Conservation (phyloP, 2,888 invertebrate genomes). For the Leucophenga maculata region DNA sequence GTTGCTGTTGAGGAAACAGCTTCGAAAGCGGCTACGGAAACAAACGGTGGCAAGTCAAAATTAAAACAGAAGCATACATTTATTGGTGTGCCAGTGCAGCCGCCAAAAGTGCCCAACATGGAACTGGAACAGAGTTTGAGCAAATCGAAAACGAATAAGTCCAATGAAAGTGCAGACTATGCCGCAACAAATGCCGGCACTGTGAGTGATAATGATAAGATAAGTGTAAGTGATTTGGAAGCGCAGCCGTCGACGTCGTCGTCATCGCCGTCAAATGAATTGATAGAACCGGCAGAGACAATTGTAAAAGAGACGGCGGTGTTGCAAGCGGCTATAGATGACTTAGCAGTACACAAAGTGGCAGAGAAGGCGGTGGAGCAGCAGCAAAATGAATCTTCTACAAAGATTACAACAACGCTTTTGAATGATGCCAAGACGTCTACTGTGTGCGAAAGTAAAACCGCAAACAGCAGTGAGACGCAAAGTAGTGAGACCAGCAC, state of each 20-base stretch:
- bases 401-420: not conserved
- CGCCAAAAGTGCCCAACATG: constrained; percentile 52
- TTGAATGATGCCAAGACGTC: too few species aligned
- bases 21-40: constrained; percentile 32
- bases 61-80: constrained; percentile 27
- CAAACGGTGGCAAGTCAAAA: constrained; percentile 29
- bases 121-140: constrained; percentile 38
- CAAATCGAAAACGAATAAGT: not conserved
- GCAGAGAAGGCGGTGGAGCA: constrained; percentile 19
- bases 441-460: constrained; percentile 21
- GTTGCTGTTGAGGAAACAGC: constrained; percentile 14
- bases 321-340: not conserved
- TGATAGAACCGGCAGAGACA: constrained; percentile 18
- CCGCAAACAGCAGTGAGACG: constrained; percentile 29
- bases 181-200: not conserved
- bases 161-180: not conserved
- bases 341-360: constrained; percentile 31
- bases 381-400: constrained; percentile 5
- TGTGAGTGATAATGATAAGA: constrained; percentile 33
- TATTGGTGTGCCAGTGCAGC: constrained; percentile 52
- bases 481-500: constrained; percentile 40
- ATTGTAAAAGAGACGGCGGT: constrained; percentile 5
- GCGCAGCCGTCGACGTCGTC: constrained; percentile 13
- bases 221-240: constrained; percentile 35
- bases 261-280: constrained; percentile 7